phyloP scores from a whole-genome alignment of 2,797 vertebrate genomes.

The Phaenicophaeus curvirostris region DNA sequence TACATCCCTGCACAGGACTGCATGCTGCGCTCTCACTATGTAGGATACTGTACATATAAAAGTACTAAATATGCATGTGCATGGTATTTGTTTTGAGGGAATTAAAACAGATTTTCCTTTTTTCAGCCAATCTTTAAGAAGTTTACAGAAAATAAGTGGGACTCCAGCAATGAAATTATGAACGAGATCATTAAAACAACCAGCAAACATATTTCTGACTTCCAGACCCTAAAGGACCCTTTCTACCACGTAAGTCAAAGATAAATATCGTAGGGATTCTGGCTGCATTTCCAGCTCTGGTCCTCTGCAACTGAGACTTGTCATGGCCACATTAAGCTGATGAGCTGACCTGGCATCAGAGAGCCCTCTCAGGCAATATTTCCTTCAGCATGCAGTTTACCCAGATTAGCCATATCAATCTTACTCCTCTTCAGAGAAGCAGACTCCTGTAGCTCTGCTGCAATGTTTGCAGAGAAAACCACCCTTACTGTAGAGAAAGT shows the following conservation, averaged over 20 bases:
- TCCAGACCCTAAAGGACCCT: constrained; percentile 62
- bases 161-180: constrained; percentile 61
- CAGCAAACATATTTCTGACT: constrained; percentile 49
- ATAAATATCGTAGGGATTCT: not conserved
- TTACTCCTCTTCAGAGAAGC: not conserved
- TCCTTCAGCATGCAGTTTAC: not conserved
- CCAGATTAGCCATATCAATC: not conserved
- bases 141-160: constrained; percentile 75
- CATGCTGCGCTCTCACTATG: rapidly evolving
- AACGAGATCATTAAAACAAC: constrained; percentile 65
- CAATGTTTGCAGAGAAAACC: not conserved
- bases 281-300: not conserved
- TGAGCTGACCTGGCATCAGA: not conserved
- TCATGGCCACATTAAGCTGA: not conserved
- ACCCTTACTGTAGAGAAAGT: not conserved
- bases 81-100: not conserved
- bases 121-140: constrained; percentile 75
- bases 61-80: not conserved
- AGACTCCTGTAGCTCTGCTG: not conserved
- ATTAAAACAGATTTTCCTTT: not conserved
- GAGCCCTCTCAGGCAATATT: not conserved
- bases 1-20: not conserved
- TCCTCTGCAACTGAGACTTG: not conserved
- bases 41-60: not conserved
- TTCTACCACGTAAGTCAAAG: constrained; percentile 68